Conservation (phyloP, 1,140 invertebrate genomes). For the Brachionus koreanus region DNA sequence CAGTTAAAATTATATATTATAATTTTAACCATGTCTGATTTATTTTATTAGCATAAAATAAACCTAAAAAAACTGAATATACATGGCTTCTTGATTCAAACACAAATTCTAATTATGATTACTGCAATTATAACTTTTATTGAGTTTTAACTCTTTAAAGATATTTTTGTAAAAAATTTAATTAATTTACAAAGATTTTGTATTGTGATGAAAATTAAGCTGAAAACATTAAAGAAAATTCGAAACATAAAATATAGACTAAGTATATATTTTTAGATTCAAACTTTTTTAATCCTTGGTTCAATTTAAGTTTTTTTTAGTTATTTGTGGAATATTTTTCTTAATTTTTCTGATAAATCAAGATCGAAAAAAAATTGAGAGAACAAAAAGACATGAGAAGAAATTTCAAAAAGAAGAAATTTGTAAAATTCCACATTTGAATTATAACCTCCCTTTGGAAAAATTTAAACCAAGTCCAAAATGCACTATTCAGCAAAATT, state of each 20-base stretch:
- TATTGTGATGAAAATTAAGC: neutral
- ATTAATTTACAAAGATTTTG: no score
- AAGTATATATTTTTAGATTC: neutral
- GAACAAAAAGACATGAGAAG: neutral
- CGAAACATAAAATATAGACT: neutral
- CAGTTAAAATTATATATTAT: no score
- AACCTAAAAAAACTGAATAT: no score
- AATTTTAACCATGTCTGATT: no score
- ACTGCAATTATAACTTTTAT: no score
- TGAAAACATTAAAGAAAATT: neutral
- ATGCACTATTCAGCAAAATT: neutral
- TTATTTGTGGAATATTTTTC: neutral
- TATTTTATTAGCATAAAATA: no score
- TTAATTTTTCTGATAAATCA: neutral
- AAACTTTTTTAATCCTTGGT: neutral
- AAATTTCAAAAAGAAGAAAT: neutral
- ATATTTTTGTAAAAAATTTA: no score
- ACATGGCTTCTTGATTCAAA: no score
- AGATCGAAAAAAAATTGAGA: neutral
- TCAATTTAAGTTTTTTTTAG: neutral
- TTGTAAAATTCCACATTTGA: neutral
- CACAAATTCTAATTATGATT: no score
- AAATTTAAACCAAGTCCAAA: neutral
- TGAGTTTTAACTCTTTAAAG: no score
- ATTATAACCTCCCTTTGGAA: neutral